Percentiles rank a stretch among this genome's conserved stretches.
phyloP scores from a whole-genome alignment of 2,888 invertebrate genomes.

The Noctuana brunneofusca region DNA sequence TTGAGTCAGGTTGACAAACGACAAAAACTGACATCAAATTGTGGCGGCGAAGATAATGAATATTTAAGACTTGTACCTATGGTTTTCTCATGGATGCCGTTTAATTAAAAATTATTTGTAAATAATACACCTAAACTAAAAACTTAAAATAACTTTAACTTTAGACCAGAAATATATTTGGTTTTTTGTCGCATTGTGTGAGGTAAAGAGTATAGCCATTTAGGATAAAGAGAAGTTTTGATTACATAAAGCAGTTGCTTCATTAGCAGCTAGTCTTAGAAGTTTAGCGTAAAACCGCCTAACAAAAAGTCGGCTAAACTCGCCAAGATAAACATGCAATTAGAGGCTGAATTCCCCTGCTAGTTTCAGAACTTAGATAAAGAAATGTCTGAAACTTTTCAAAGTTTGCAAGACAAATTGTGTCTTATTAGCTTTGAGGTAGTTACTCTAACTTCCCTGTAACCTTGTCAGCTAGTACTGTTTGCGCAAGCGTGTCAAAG shows the following conservation, averaged over 20 bases:
- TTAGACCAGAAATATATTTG: too few species aligned
- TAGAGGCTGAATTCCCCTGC: conserved; percentile 3
- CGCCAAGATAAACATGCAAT: not conserved
- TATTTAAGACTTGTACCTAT: too few species aligned
- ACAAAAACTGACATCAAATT: too few species aligned
- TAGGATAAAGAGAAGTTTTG: not conserved
- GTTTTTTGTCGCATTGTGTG: too few species aligned
- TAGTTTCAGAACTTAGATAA: not conserved
- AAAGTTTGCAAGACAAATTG: not conserved
- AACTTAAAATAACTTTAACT: too few species aligned
- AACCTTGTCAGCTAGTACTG: not conserved
- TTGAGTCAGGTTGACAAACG: too few species aligned
- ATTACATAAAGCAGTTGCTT: conserved; percentile 1
- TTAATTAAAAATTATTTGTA: too few species aligned
- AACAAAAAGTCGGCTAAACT: conserved; percentile 1
- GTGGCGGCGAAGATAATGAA: too few species aligned
- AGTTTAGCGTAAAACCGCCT: not conserved
- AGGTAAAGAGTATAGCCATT: too few species aligned
- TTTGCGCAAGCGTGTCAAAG: not conserved
- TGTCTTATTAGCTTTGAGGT: conserved; percentile 2
- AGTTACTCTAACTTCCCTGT: not conserved
- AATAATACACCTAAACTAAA: too few species aligned
- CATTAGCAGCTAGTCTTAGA: not conserved
- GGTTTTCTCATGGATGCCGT: too few species aligned
- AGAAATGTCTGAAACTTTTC: not conserved